Base-by-base conservation (phyloP, 37 sponge, comb jelly and placozoan genomes). In the Cliona cf. orientalis region DNA sequence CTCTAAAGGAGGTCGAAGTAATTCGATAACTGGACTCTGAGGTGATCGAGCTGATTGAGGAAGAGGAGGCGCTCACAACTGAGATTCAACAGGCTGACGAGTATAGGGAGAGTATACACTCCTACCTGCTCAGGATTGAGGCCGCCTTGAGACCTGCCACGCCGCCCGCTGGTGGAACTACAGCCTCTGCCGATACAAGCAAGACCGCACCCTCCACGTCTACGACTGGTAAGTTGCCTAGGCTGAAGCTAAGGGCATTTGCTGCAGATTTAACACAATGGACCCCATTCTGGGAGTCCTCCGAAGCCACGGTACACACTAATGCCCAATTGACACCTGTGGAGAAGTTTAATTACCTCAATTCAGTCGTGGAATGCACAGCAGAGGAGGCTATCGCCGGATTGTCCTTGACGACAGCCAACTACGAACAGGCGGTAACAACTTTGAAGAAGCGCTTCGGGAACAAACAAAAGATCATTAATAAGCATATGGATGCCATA, bases 381-480 rank as follows among this genome's bases (percentile, higher is more conserved):
- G 76, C 76, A 58, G 37, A 34, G 11, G 74, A 55, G 34, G 49
- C 37, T 55, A n/a, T n/a, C n/a, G n/a, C n/a, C n/a, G n/a, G n/a
- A n/a, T n/a, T n/a, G n/a, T n/a, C n/a, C n/a, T n/a, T 73, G 14
- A 73, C 74, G 5, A 26, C 56, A 0, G 57, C 49, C 14, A 46
- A 73, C 22, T 73, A 73, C 34, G 37, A 53, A 14, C 36, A 55
- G 46, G 74, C 74, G 7, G 49, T 73, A 22, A 28, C 4, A 2
- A 46, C 37, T 46, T 32, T 73, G 56, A 73, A 73, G 49, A 53
- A 73, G 55, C 74, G 74, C 34, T 73, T 73, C 21, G 74, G 74
- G 35, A 73, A 46, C 17, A 46, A 46, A 25, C 56, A 73, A 34
- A 33, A 37, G n/a, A n/a, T n/a, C n/a, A n/a, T n/a, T n/a, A n/a